Base-by-base conservation (phyloP, 2,797 vertebrate genomes). In the Helicolenus hilgendorfi region DNA sequence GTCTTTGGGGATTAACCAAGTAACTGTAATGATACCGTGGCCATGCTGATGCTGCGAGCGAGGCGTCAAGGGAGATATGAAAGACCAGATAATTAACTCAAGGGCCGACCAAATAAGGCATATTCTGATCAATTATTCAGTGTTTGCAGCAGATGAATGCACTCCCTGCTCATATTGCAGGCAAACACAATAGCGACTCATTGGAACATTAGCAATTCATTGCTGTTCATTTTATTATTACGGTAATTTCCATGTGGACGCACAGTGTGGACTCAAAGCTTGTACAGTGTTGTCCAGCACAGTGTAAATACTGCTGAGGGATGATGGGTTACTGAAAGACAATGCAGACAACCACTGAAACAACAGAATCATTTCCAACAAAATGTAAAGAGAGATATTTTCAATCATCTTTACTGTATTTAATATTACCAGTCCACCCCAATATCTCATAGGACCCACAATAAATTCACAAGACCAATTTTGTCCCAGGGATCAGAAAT, bases 101-200 rank as follows among this genome's bases (percentile, higher is more conserved):
- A 53, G 65, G 92, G 92, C 93, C 92, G 94, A 96, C 82, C 90
- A 91, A 94, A 96, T 95, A 90, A 95, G 92, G 96, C 94, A 95
- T 93, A 96, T 92, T 93, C 83, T 79, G 74, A 97, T 97, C 49
- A 96, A 97, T 97, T 95, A 97, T 97, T 97, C 93, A 96, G 87
- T 90, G 87, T 94, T 92, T 94, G 92, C 70, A 86, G 80, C 71
- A 53, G 81, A 88, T 89, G 83, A 93, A 93, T 84, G 65, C 81
- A 83, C 62, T 81, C 74, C 74, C 82, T 85, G 31, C 86, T 94
- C 80, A 78, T 91, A 56, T 94, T 93, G 56, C 92, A 84, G 41
- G 83, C 73, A 89, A 45, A 83, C 80, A 92, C 88, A 91, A 89
- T 76, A 88, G 77, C 0, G 2, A 56, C 84, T 56, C 76, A 29